A percentile compares a stretch with the other conserved stretches of the same genome.
Conservation (phyloP, 2,113 vertebrate species). For the Columbina picui region DNA sequence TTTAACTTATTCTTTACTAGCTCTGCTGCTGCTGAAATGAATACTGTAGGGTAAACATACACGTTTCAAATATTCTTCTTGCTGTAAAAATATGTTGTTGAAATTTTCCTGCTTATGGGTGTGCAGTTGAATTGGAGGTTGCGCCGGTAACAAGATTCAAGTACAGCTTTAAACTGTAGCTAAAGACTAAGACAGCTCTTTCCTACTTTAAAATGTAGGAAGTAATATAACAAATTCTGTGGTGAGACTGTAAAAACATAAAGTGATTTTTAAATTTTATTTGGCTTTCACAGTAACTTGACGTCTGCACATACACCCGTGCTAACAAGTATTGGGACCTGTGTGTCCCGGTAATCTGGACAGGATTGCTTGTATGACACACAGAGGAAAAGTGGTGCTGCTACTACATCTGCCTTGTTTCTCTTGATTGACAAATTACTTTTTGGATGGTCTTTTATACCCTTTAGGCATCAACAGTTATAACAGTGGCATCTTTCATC, state of each 20-base stretch:
- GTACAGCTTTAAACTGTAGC: not conserved
- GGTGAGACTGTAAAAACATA: not conserved
- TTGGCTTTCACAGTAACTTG: not conserved
- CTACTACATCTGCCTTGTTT: not conserved
- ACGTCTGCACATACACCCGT: rapidly evolving
- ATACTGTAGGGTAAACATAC: not conserved
- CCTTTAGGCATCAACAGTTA: not conserved
- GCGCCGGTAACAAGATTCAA: not conserved
- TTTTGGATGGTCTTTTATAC: not conserved
- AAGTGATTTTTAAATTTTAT: not conserved
- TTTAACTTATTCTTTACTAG: not conserved
- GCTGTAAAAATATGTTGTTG: not conserved
- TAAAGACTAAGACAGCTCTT: not conserved
- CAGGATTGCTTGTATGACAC: not conserved
- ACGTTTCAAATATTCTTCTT: not conserved
- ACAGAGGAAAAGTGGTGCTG: not conserved
- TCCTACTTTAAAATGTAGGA: not conserved
- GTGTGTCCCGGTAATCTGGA: not conserved
- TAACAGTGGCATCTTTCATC: not conserved
- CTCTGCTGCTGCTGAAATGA: not conserved
- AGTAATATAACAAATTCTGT: not conserved
- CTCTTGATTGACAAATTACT: not conserved
- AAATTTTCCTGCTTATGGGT: not conserved
- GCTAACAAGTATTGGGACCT: not conserved
- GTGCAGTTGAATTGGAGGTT: not conserved